Evolutionary conservation across 2,888 invertebrate genomes (phyloP).

Genomic region (Coremacera marginata): DNA sequence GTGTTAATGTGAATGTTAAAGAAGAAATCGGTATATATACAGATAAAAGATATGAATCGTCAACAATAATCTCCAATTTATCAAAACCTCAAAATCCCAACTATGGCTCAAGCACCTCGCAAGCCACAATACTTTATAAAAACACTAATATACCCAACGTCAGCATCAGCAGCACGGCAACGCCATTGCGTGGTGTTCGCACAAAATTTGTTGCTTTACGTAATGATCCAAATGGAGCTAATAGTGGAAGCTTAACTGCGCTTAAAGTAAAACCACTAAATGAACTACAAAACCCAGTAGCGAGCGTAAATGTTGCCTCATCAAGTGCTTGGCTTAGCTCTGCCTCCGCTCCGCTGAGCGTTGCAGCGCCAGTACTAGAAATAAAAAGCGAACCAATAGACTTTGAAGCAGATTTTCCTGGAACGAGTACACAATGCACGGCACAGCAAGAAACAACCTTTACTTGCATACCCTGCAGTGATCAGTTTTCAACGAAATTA

Average conservation of each 20-base stretch:
- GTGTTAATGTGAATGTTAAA: conserved; percentile 4
- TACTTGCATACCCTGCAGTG: conserved; percentile 52
- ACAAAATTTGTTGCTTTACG: conserved; percentile 49
- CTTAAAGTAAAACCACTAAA: conserved; percentile 31
- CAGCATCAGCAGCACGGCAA: not conserved
- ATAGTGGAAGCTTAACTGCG: not conserved
- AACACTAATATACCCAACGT: not conserved
- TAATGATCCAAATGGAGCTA: conserved; percentile 35
- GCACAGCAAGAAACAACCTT: not conserved
- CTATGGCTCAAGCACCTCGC: not conserved
- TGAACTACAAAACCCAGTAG: conserved; percentile 30
- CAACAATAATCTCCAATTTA: not conserved
- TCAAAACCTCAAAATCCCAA: not conserved
- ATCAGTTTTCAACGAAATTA: conserved; percentile 49
- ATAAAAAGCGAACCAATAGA: conserved; percentile 42
- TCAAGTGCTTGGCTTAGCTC: not conserved
- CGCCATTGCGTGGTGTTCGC: conserved; percentile 43
- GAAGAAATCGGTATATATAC: conserved; percentile 9
- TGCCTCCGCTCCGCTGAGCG: not conserved
- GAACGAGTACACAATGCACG: not conserved
- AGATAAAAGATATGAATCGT: not conserved
- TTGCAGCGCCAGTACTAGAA: not conserved
- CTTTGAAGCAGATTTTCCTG: not conserved
- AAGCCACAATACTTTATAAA: not conserved
- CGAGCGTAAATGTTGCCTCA: not conserved